Conservation (phyloP, 2,888 invertebrate species). For the Dasysyrphus albostriatus region DNA sequence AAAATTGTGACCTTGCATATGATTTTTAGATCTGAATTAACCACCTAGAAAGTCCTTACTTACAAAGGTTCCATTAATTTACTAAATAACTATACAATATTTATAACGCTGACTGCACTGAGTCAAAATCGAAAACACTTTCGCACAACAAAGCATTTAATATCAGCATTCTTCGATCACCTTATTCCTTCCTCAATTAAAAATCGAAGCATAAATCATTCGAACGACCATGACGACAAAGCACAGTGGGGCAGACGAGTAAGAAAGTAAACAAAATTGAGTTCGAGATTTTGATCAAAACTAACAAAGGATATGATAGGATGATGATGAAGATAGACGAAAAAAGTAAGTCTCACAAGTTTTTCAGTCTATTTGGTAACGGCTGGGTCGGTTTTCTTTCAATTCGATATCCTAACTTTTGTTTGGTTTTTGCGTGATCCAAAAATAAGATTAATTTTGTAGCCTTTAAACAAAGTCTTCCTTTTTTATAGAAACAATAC, state of each 20-base stretch:
- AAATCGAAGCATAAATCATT: constrained; percentile 66
- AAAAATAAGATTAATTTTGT: too few species aligned
- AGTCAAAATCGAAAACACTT: constrained; percentile 53
- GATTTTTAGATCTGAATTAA: not conserved
- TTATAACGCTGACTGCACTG: not conserved
- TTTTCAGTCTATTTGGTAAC: too few species aligned
- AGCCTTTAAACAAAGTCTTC: too few species aligned
- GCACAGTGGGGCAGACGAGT: not conserved
- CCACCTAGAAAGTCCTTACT: constrained; percentile 10
- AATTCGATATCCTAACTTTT: too few species aligned
- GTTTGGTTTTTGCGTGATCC: too few species aligned
- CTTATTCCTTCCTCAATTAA: constrained; percentile 71
- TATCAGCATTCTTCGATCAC: constrained; percentile 67
- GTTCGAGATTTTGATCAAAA: too few species aligned
- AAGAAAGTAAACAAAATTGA: not conserved
- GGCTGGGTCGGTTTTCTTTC: too few species aligned
- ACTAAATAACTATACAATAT: not conserved
- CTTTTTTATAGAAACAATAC: too few species aligned
- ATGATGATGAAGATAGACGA: too few species aligned
- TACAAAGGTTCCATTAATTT: constrained; percentile 4
- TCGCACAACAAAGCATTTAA: constrained; percentile 37
- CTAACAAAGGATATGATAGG: too few species aligned
- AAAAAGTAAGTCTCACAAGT: too few species aligned
- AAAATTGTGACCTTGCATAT: constrained; percentile 10
- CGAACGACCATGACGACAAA: constrained; percentile 34